phyloP scores from a whole-genome alignment of 2,888 invertebrate genomes.

The Pandemis heparana region DNA sequence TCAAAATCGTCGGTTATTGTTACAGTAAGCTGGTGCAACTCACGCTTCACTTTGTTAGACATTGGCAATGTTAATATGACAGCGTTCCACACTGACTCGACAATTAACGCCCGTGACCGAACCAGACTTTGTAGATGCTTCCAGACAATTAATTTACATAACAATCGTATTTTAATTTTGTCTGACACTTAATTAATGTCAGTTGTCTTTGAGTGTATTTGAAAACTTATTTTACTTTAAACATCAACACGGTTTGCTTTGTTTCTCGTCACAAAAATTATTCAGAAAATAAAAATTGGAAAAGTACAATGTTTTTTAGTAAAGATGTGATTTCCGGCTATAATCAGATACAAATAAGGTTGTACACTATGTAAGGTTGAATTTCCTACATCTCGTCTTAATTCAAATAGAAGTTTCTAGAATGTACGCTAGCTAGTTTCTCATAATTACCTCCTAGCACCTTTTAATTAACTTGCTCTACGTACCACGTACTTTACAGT shows the following conservation, averaged over 20 bases:
- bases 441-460: neutral
- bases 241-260: too few relatives aligned
- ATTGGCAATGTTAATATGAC: too few relatives aligned
- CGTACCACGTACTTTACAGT: neutral
- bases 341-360: too few relatives aligned
- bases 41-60: too few relatives aligned
- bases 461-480: neutral
- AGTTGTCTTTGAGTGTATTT: constrained; percentile 1
- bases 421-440: neutral
- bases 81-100: too few relatives aligned
- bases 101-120: too few relatives aligned
- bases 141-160: constrained; percentile 18
- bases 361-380: neutral
- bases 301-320: too few relatives aligned
- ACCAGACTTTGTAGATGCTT: neutral
- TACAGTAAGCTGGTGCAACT: too few relatives aligned
- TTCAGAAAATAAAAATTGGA: neutral
- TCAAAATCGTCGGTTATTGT: too few relatives aligned
- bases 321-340: too few relatives aligned
- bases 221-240: neutral
- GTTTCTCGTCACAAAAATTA: neutral
- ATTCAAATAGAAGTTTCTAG: neutral
- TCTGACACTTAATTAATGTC: constrained; percentile 2
- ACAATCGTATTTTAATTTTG: constrained; percentile 7
- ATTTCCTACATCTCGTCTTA: neutral